phyloP scores from a whole-genome alignment of 1,140 invertebrate genomes.

The Pogonus chalceus region DNA sequence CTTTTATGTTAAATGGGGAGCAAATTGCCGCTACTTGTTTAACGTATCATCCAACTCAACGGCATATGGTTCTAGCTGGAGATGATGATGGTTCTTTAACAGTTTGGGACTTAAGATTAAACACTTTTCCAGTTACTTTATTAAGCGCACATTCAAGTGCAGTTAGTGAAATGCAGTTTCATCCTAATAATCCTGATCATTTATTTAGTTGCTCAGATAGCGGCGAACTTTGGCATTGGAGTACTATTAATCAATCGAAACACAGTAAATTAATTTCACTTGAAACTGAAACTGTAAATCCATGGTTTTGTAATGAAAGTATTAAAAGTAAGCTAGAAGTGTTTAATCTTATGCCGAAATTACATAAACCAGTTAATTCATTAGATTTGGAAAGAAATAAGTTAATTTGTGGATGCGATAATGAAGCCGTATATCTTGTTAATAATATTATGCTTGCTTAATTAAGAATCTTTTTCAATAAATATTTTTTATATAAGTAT shows the following conservation, averaged over 20 bases:
- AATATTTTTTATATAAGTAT: too few relatives aligned
- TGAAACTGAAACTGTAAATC: constrained; percentile 38
- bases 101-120: constrained; percentile 80
- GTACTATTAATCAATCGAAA: constrained; percentile 36
- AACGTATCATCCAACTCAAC: constrained; percentile 73
- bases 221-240: constrained; percentile 83
- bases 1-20: constrained; percentile 54
- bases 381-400: constrained; percentile 62
- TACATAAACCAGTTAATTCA: constrained; percentile 68
- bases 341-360: constrained; percentile 53
- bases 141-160: constrained; percentile 65
- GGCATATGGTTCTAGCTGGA: constrained; percentile 71
- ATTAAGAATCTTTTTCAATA: too few relatives aligned
- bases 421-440: constrained; percentile 70
- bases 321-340: constrained; percentile 61
- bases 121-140: constrained; percentile 67
- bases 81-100: constrained; percentile 72
- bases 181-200: constrained; percentile 70
- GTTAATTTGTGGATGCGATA: constrained; percentile 70
- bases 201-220: constrained; percentile 67
- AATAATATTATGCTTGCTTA: constrained; percentile 40
- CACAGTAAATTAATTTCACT: constrained; percentile 14
- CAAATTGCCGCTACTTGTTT: constrained; percentile 62
- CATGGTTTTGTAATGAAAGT: constrained; percentile 54
- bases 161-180: constrained; percentile 74